phyloP scores from a whole-genome alignment of 2,797 vertebrate genomes.

The Luscinia luscinia region DNA sequence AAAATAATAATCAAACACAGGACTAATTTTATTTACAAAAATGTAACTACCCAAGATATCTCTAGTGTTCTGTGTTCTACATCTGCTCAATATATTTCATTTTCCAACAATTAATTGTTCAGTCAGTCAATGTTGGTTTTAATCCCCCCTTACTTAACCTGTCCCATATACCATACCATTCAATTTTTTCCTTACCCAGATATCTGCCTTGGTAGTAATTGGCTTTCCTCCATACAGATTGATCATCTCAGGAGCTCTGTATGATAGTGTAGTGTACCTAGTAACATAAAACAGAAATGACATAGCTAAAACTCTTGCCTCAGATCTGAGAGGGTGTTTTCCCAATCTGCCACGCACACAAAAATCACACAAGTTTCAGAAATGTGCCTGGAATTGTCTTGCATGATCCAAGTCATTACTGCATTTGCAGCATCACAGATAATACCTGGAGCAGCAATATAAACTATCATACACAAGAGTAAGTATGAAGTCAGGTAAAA shows the following conservation, averaged over 20 bases:
- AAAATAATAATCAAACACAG: fast-evolving
- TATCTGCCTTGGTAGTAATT: slow-evolving; percentile 98
- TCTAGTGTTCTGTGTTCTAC: background rate
- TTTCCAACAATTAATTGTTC: background rate
- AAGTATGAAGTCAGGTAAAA: background rate
- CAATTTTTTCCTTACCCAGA: slow-evolving; percentile 87
- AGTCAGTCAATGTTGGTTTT: background rate
- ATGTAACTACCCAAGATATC: fast-evolving
- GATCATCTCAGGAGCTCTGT: slow-evolving; percentile 98
- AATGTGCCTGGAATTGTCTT: fast-evolving
- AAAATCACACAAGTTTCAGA: background rate
- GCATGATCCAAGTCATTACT: fast-evolving
- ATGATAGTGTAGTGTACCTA: slow-evolving; percentile 97
- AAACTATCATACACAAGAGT: background rate
- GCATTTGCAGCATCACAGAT: background rate
- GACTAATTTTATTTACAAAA: background rate
- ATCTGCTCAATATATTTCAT: background rate
- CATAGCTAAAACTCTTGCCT: background rate
- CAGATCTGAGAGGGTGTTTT: background rate
- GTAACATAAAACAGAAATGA: slow-evolving; percentile 21
- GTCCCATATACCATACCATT: background rate
- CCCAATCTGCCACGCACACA: fast-evolving
- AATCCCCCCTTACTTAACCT: background rate
- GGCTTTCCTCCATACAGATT: slow-evolving; percentile 95
- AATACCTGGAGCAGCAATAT: background rate